Evolutionary conservation across 2,888 invertebrate species (phyloP).

Genomic region (Halocaridina rubra): DNA sequence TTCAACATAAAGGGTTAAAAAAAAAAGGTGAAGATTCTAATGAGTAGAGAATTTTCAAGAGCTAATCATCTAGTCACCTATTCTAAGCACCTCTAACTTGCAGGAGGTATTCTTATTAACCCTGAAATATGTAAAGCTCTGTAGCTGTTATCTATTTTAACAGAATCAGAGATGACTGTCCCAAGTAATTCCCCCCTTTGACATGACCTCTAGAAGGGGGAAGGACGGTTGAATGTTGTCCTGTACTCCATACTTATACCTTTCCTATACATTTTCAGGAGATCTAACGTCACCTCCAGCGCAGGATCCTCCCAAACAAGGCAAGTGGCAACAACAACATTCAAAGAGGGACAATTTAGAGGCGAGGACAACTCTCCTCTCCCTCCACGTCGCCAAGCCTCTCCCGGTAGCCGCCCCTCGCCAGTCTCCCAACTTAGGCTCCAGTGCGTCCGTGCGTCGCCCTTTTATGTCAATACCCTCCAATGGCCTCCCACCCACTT

Average conservation of each 20-base stretch:
- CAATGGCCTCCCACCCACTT: neutral
- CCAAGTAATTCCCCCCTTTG: neutral
- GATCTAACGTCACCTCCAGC: neutral
- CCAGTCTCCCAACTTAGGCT: slow-evolving; percentile 5
- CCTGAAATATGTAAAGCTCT: neutral
- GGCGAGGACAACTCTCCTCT: slow-evolving; percentile 16
- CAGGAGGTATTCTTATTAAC: too few relatives aligned
- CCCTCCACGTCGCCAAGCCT: slow-evolving; percentile 21
- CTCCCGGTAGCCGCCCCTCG: neutral
- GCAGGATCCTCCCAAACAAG: neutral
- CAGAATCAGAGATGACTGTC: neutral
- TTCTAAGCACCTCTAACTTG: too few relatives aligned
- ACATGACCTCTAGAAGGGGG: neutral
- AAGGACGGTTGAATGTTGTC: neutral
- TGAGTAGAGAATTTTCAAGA: too few relatives aligned
- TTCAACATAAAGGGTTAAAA: too few relatives aligned
- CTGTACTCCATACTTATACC: neutral
- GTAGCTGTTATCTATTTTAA: neutral
- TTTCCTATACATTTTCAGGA: neutral
- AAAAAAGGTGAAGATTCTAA: too few relatives aligned
- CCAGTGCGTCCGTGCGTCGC: slow-evolving; percentile 40
- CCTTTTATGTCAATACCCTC: neutral
- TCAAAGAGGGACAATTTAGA: neutral
- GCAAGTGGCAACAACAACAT: slow-evolving; percentile 4
- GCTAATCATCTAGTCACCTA: too few relatives aligned